Conservation (phyloP, 2,888 invertebrate genomes). For the Hypomecis punctinalis region DNA sequence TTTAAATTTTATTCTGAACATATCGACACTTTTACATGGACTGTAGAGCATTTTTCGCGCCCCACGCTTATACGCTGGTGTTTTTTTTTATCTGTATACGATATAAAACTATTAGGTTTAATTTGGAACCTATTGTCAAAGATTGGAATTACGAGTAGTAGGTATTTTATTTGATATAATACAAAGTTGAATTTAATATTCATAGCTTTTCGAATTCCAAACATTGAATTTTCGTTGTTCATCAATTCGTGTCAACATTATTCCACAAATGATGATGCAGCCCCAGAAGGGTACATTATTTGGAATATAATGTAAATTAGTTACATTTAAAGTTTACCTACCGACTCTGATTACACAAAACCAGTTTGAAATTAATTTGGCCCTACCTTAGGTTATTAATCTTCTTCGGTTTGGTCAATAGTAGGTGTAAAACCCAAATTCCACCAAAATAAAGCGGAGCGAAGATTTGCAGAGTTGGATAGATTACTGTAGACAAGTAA, state of each 20-base stretch:
- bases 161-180: neutral
- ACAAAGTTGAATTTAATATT: slow-evolving; percentile 19
- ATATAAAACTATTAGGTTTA: too few species aligned
- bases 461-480: too few species aligned
- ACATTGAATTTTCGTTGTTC: slow-evolving; percentile 15
- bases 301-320: slow-evolving; percentile 27
- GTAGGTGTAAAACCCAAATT: neutral
- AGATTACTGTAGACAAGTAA: too few species aligned
- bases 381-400: slow-evolving; percentile 17
- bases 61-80: too few species aligned
- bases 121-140: neutral
- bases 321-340: slow-evolving; percentile 20
- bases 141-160: neutral
- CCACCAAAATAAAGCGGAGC: too few species aligned
- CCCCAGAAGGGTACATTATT: slow-evolving; percentile 17
- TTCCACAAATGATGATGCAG: slow-evolving; percentile 20
- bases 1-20: too few species aligned
- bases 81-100: too few species aligned
- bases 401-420: slow-evolving; percentile 25
- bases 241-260: slow-evolving; percentile 28
- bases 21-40: too few species aligned
- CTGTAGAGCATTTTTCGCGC: too few species aligned
- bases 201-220: slow-evolving; percentile 14
- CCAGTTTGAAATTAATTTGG: slow-evolving; percentile 18
- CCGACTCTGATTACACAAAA: slow-evolving; percentile 11